Evolutionary conservation across 2,113 vertebrate genomes (phyloP), one percentile per base, ranked within the genome.

Genomic region (Apteryx mantelli): DNA sequence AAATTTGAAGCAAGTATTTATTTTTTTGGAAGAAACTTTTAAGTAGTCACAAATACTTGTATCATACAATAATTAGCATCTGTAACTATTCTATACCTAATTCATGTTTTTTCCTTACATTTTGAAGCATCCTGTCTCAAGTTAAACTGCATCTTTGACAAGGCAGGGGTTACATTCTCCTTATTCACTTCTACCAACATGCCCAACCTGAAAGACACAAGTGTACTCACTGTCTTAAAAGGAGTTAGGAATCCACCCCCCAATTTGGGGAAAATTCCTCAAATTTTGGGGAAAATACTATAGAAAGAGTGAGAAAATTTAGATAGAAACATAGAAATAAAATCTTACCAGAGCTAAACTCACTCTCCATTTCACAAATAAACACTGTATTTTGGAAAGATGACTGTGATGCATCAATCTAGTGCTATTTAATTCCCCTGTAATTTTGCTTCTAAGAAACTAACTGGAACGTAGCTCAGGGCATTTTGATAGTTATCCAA

Each of bases 401-500:
- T 25, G 46, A 82, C 11, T 58, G 55, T 17, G 42, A 65, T 69
- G 71, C 88, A 76, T 77, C 92, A 53, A 3, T 7, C 71, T 56
- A 53, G 42, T 7, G 32, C 56, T 71, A 53, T 74, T 93, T 77
- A 77, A 84, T 50, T 44, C 48, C 24, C 9, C 74, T 0, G 3
- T 48, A 93, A 91, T 82, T 85, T 92, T 4, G 12, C 75, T 70
- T 25, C 0, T 82, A 88, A 87, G 84, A 80, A 93, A 48, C 70
- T 9, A 9, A 38, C 81, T 17, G 75, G 85, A 94, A 88, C 48
- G 76, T 81, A 88, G 91, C 75, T 97, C 68, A 83, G 69, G 77
- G 77, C 70, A 20, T 84, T 94, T 81, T 94, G 85, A 88, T 48
- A 86, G 32, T 21, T 80, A 90, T 75, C 65, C 82, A 86, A 89